phyloP scores from a whole-genome alignment of 1,140 invertebrate species.

The Pseudomyrmex dendroicus region DNA sequence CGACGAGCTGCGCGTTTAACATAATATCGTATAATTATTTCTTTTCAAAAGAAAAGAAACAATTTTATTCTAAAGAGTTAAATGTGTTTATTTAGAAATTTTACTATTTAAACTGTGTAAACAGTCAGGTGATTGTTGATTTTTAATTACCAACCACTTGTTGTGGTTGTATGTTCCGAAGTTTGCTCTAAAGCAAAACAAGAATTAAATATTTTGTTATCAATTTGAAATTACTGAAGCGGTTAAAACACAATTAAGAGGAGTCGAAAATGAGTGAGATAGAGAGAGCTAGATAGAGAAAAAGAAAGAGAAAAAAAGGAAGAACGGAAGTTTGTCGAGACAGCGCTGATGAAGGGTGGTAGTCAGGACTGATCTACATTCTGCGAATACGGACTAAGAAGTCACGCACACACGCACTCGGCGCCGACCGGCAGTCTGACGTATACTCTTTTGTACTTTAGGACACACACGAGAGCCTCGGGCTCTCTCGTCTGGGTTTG shows the following conservation, averaged over 20 bases:
- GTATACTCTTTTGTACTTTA: conserved; percentile 49
- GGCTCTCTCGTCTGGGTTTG: conserved; percentile 37
- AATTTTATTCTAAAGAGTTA: no score
- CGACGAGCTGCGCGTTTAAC: not conserved
- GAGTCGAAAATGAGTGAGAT: not conserved
- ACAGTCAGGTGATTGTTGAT: no score
- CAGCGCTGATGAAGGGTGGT: not conserved
- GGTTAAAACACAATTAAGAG: not conserved
- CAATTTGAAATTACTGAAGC: no score
- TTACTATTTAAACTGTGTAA: no score
- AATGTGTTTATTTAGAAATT: no score
- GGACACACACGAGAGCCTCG: conserved; percentile 58
- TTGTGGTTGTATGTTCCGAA: no score
- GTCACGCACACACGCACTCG: not conserved
- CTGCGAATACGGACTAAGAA: conserved; percentile 37
- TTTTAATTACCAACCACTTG: no score
- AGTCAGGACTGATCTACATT: conserved; percentile 23
- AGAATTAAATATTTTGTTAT: no score
- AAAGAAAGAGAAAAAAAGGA: not conserved
- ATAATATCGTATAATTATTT: not conserved
- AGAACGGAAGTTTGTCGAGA: conserved; percentile 3
- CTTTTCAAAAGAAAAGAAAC: not conserved
- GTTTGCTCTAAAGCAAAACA: no score
- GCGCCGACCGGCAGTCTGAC: conserved; percentile 18
- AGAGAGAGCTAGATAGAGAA: not conserved